Conservation (phyloP, 2,113 vertebrate genomes). For the Isurus oxyrinchus region DNA sequence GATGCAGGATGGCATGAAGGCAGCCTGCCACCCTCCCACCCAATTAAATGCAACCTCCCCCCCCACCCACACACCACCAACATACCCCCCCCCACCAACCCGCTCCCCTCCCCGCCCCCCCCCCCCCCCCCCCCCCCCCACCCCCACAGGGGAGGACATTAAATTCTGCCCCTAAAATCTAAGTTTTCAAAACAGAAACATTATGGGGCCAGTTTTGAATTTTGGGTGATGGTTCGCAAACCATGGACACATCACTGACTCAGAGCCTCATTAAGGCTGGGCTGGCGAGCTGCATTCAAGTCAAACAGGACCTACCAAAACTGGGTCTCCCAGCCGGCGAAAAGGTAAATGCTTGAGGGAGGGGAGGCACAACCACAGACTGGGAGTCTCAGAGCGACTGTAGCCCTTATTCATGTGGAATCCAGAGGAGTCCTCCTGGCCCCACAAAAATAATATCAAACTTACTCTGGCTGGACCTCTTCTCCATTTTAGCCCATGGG, state of each 20-base stretch:
- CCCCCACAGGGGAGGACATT: too few relatives aligned
- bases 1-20: too few relatives aligned
- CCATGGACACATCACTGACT: background rate
- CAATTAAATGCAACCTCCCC: too few relatives aligned
- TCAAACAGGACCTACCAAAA: background rate
- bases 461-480: background rate
- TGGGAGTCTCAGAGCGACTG: background rate
- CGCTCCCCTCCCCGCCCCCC: fast-evolving
- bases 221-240: background rate
- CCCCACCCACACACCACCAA: too few relatives aligned
- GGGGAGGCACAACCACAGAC: background rate
- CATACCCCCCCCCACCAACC: too few relatives aligned
- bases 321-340: background rate
- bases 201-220: background rate
- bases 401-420: background rate
- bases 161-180: too few relatives aligned
- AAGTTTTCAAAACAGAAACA: background rate
- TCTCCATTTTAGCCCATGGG: background rate
- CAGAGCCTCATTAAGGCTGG: background rate
- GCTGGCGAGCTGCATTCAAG: background rate
- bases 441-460: background rate
- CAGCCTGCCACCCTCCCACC: too few relatives aligned
- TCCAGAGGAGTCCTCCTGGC: too few relatives aligned
- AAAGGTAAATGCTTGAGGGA: background rate
- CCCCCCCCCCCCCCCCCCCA: too few relatives aligned